Conservation (phyloP, 2,888 invertebrate genomes). For the Ophioninae sp. region DNA sequence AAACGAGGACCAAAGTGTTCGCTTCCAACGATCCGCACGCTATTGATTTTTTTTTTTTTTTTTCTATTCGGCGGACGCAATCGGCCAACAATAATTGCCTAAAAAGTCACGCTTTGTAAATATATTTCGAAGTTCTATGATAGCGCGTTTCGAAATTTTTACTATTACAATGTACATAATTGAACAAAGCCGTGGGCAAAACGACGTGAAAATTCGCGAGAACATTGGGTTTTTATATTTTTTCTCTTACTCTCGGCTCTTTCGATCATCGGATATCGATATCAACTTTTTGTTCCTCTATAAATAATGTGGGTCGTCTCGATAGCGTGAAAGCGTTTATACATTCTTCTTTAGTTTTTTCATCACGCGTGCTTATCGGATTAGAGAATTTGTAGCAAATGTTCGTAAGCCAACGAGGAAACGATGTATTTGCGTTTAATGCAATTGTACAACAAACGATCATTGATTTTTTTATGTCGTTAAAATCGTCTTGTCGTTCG, state of each 20-base stretch:
- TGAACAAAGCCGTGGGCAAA: constrained; percentile 51
- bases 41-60: constrained; percentile 12
- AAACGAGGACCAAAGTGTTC: constrained; percentile 38
- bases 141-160: constrained; percentile 30
- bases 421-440: constrained; percentile 53
- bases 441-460: constrained; percentile 73
- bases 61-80: constrained; percentile 34
- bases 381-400: constrained; percentile 33
- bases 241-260: neutral
- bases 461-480: constrained; percentile 76
- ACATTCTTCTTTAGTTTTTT: constrained; percentile 10
- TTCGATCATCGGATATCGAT: constrained; percentile 49
- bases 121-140: constrained; percentile 35
- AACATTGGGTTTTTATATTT: neutral
- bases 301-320: constrained; percentile 49
- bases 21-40: constrained; percentile 21
- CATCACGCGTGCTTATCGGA: constrained; percentile 24
- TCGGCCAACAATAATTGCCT: constrained; percentile 50
- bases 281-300: constrained; percentile 42
- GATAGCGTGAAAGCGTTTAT: constrained; percentile 58
- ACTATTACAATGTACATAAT: constrained; percentile 55
- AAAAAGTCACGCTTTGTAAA: constrained; percentile 51
- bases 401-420: constrained; percentile 37
- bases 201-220: constrained; percentile 40
- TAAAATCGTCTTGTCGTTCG: constrained; percentile 61